Evolutionary conservation across 2,888 invertebrate species (phyloP), one percentile per base, ranked within the genome.

Genomic region (Chaitophorus viminalis): DNA sequence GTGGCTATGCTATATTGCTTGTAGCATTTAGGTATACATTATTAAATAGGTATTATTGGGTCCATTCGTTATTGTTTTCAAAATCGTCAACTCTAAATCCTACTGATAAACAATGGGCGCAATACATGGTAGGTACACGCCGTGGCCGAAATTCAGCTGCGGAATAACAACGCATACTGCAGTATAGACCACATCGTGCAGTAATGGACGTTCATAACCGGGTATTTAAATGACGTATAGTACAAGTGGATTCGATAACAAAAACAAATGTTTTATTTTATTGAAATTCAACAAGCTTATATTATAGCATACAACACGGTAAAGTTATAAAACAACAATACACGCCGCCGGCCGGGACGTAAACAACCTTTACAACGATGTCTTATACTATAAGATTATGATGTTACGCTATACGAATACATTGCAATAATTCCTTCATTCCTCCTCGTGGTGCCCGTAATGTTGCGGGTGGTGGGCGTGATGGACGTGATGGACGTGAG

Each of bases 401-500:
- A 46, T 11, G 46, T 46, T 1, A 14, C 46, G 46, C n/a, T n/a
- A n/a, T 14, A 14, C 46, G 14, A 46, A 68, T 68, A 31, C 14
- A 31, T 9, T 46, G 46, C 9, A 9, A 9, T 46, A 11, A 8
- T 29, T 25, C 9, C 68, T 25, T 82, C 36, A 82, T 54, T 82
- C 82, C 9, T 82, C 75, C n/a, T 70, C 78, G 70, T 86, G 78
- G 36, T 78, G 78, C n/a, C 78, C 78, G 54, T 86, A 86, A 70
- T 86, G 85, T 36, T 86, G 85, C 8, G 89, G 89, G 60, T 90
- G 89, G 33, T 89, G 84, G 29, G 89, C 89, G 79, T 89, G 89
- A 25, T 89, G 90, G 2, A 82, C 87, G 72, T 89, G 89, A 82
- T 89, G 89, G 72, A 95, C 94, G 91, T 94, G 93, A 87, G 95